Evolutionary conservation across 2,797 vertebrate genomes (phyloP), one percentile per base, ranked within the genome.

Genomic region (Anguilla obscura): DNA sequence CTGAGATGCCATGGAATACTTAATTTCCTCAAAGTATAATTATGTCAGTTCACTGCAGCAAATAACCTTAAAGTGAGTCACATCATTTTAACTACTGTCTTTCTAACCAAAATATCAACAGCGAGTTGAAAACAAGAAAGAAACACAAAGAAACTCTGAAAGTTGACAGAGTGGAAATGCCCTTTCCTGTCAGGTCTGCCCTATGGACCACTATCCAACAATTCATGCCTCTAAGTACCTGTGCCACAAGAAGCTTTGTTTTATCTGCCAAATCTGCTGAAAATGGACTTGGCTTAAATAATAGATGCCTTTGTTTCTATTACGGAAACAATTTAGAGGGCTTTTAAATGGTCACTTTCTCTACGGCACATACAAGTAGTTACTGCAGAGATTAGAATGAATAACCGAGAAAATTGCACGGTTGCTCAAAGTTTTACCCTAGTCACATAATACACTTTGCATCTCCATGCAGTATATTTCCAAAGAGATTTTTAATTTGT

Each of bases 171-270:
- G 36, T 21, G 76, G 79, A 50, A 74, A 63, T 89, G 82, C 8
- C 86, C 84, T 86, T 85, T 87, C 48, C 83, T 60, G 88, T 87
- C 85, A 66, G 18, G 66, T 63, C 76, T 27, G 48, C 63, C 54
- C 63, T 56, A 87, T 87, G 76, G 84, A 87, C 84, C 76, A 54
- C 52, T 82, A 27, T 76, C 48, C n/a, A 36, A 52, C 16, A 27
- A 79, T 54, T 45, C 3, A 16, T 14, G n/a, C 21, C 85, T 88
- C 10, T 85, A 87, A 89, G 12, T 27, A 87, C 21, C 58, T 40
- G 5, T 9, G 84, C 82, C 18, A 50, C 52, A 16, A 8, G 30
- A 52, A 36, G 45, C 50, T 50, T 71, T 88, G 52, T 74, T 88
- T 84, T 56, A 58, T 6, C 27, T 27, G 18, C 83, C 50, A 54